Base-by-base conservation (phyloP, 2,888 invertebrate genomes). In the Acanthoscelides obtectus region DNA sequence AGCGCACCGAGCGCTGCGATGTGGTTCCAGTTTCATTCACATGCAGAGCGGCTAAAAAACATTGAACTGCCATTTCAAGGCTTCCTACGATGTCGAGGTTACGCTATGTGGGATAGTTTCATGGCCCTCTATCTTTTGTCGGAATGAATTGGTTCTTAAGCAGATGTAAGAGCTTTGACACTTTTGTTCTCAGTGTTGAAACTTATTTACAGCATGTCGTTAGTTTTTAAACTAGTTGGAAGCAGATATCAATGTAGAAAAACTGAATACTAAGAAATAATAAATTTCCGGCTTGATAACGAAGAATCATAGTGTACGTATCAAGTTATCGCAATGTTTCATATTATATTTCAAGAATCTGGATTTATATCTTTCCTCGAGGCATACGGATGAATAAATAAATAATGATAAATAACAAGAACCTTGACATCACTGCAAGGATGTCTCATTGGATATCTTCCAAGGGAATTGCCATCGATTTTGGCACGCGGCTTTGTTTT, bases 31-130 rank as follows among this genome's bases (percentile, higher is more conserved):
- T 45, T 45, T 45, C 45, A 45, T 45, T 45, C 45, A 45, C 45
- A 45, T 17, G 45, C n/a, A n/a, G n/a, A n/a, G n/a, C 45, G 8
- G 45, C 45, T 6, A 45, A 22, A 68, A 68, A 68, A 22, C 68
- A 68, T 68, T 22, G 66, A 66, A 66, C 66, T 66, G 66, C 22
- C 66, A 66, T 66, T 20, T 22, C 66, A 66, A 66, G 66, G 66
- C 66, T 66, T 66, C 66, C 66, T 22, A 2, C 19, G 63, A 63
- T 66, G 66, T 66, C 22, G 45, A 45, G 45, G 45, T 45, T 45
- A 45, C 45, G 45, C 45, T 45, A 45, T 12, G 1, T 45, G 12
- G 45, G 45, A 45, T 45, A 45, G 1, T 12, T 45, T 17, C 45
- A 45, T 45, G 45, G 45, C 45, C 12, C 45, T 45, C 45, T 45